These are phyloP conservation scores for Muscicapa comitata DNA, from an alignment of 2,797 vertebrate genomes.

Conservation along the genomic window DNA sequence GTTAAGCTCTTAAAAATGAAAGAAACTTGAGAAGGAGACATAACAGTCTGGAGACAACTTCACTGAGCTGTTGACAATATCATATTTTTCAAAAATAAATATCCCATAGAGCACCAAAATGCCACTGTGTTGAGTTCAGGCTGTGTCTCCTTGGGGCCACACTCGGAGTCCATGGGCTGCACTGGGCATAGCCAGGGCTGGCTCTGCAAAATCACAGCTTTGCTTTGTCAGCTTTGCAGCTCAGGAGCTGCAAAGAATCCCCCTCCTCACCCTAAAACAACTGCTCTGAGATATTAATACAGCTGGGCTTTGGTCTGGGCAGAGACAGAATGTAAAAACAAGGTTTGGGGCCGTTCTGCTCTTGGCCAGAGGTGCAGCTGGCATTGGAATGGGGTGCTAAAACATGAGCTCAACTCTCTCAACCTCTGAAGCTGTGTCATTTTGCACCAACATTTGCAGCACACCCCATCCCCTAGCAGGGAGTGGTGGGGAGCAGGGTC, in stretches of 20 bases:
- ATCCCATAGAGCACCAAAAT: background rate
- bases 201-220: background rate
- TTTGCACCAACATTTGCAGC: background rate
- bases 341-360: background rate
- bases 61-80: conserved; percentile 49
- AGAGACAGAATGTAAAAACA: rapidly evolving
- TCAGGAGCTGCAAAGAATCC: background rate
- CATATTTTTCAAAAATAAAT: conserved; percentile 62
- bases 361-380: background rate
- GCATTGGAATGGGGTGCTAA: background rate
- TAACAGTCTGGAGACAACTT: conserved; percentile 63
- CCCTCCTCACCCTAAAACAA: background rate
- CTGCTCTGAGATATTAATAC: rapidly evolving
- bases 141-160: background rate
- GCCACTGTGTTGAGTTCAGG: background rate
- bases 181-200: rapidly evolving
- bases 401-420: background rate
- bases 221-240: background rate
- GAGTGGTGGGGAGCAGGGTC: background rate
- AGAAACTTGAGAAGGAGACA: conserved; percentile 65
- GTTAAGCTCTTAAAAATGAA: conserved; percentile 66
- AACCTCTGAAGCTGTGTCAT: background rate
- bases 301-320: background rate
- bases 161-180: background rate
- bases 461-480: rapidly evolving